These are phyloP conservation scores for Drosophila cognata DNA, from an alignment of 2,888 invertebrate species.

Conservation along the genomic window DNA sequence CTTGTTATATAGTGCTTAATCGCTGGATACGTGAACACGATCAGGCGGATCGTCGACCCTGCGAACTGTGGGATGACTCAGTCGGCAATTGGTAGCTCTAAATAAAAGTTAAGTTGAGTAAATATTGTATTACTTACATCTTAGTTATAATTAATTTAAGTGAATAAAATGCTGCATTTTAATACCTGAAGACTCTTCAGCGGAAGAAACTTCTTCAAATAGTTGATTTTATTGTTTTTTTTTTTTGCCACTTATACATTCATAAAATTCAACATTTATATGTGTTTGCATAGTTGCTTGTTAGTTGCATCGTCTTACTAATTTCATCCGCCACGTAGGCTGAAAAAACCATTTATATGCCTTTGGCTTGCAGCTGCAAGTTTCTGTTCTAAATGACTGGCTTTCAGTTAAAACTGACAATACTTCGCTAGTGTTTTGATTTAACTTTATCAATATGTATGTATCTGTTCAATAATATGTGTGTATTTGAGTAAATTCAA, in stretches of 20 bases:
- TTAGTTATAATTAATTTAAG: background rate
- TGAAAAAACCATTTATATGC: conserved; percentile 9
- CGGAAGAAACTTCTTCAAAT: conserved; percentile 54
- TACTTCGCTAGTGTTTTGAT: conserved; percentile 10
- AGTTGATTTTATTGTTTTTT: conserved; percentile 60
- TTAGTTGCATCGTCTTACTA: conserved; percentile 13
- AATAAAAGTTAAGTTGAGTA: background rate
- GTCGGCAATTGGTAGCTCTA: conserved; percentile 5
- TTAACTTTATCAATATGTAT: conserved; percentile 8
- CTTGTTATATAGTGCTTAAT: conserved; percentile 88
- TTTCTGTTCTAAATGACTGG: conserved; percentile 26
- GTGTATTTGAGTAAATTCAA: conserved; percentile 80
- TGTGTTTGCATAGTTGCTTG: conserved; percentile 37
- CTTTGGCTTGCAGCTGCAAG: conserved; percentile 46
- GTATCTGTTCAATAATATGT: conserved; percentile 66
- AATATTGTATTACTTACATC: conserved; percentile 1
- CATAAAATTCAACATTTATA: conserved; percentile 69
- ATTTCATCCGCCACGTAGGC: conserved; percentile 25
- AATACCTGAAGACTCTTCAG: conserved; percentile 50
- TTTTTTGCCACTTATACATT: conserved; percentile 49
- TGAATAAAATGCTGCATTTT: conserved; percentile 24
- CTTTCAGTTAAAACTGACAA: conserved; percentile 13
- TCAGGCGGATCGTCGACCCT: conserved; percentile 90
- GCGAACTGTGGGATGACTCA: conserved; percentile 81
- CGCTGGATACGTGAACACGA: conserved; percentile 95